phyloP scores from a whole-genome alignment of 2,888 invertebrate species.

The Neoaliturus tenellus region DNA sequence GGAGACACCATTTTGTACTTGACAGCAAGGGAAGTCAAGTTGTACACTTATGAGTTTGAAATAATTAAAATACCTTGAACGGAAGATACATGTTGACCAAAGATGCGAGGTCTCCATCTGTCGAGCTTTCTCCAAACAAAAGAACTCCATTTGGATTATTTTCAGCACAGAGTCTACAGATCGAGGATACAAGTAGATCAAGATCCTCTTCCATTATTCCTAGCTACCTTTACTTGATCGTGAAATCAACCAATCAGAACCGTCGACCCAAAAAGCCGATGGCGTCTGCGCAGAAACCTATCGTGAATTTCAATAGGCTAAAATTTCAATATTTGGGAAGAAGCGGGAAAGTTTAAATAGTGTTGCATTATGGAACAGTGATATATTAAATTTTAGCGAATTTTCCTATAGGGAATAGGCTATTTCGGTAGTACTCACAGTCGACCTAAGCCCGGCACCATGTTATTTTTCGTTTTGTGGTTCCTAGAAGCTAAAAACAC shows the following conservation, averaged over 20 bases:
- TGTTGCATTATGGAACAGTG: too few relatives aligned
- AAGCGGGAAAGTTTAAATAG: background rate
- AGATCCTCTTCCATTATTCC: slow-evolving; percentile 67
- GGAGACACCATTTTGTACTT: slow-evolving; percentile 72
- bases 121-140: slow-evolving; percentile 77
- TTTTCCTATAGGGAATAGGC: too few relatives aligned
- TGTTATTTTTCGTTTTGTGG: too few relatives aligned
- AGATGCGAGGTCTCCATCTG: slow-evolving; percentile 78
- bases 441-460: too few relatives aligned
- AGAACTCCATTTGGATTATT: slow-evolving; percentile 82
- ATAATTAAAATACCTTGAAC: slow-evolving; percentile 77
- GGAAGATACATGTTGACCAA: slow-evolving; percentile 85
- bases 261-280: background rate
- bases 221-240: background rate
- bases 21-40: slow-evolving; percentile 72
- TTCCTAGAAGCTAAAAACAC: too few relatives aligned
- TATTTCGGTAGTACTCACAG: too few relatives aligned
- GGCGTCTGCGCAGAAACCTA: background rate
- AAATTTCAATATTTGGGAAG: background rate
- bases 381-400: too few relatives aligned
- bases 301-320: background rate
- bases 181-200: slow-evolving; percentile 81
- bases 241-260: background rate
- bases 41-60: slow-evolving; percentile 61
- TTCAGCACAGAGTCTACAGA: slow-evolving; percentile 86